These are phyloP conservation scores for Acanthornis magna DNA, from an alignment of 2,797 vertebrate species.

Conservation along the genomic window DNA sequence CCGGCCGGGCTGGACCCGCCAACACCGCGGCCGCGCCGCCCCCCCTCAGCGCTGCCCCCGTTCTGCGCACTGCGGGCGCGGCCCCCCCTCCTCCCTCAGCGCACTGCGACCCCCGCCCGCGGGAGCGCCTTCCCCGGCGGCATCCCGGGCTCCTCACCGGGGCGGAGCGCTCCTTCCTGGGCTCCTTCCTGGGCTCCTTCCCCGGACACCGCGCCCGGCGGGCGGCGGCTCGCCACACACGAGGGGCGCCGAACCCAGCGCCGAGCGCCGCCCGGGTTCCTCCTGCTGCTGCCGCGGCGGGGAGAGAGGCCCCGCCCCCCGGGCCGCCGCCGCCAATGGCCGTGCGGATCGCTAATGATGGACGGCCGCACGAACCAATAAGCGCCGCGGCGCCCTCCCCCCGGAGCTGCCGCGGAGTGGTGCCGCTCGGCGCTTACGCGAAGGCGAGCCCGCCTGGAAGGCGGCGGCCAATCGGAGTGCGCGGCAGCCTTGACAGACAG, in stretches of 20 bases:
- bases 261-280: conserved; percentile 69
- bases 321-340: background rate
- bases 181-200: background rate
- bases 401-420: background rate
- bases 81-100: background rate
- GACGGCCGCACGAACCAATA: background rate
- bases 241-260: conserved; percentile 69
- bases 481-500: background rate
- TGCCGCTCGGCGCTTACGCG: background rate
- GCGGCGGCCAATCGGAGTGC: rapidly evolving
- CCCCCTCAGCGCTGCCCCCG: background rate
- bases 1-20: background rate
- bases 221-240: conserved; percentile 52
- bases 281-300: conserved; percentile 71
- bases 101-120: background rate
- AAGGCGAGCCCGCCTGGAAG: background rate
- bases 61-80: conserved; percentile 39
- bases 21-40: background rate
- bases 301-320: conserved; percentile 41
- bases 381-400: background rate
- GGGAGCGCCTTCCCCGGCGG: background rate
- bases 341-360: background rate
- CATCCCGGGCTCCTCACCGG: background rate
- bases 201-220: background rate
- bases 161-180: background rate